Percentiles rank a stretch among this genome's conserved stretches.
Evolutionary conservation across 2,113 vertebrate genomes (phyloP).

Genomic region (Malurus alboscapulatus): DNA sequence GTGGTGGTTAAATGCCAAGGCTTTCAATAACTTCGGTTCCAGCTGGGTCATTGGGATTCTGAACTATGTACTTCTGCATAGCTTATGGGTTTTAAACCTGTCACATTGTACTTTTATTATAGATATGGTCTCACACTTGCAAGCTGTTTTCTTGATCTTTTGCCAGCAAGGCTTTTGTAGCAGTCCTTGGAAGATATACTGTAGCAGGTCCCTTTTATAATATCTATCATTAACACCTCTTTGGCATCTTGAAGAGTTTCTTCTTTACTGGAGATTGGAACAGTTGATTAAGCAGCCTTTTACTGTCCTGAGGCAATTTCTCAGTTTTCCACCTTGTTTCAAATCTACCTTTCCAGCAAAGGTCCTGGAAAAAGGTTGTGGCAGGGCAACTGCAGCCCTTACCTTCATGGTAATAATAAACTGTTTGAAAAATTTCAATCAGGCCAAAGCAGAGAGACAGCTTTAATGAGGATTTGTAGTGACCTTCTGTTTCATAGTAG

Average conservation of each 20-base stretch:
- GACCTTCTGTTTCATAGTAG: constrained; percentile 73
- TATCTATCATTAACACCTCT: constrained; percentile 64
- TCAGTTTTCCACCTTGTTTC: constrained; percentile 58
- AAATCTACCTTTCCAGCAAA: constrained; percentile 58
- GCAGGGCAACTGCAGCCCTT: constrained; percentile 63
- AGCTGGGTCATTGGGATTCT: constrained; percentile 46
- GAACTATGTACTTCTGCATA: constrained; percentile 52
- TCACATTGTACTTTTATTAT: constrained; percentile 51
- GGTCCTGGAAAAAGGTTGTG: constrained; percentile 59
- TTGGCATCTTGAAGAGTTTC: constrained; percentile 59
- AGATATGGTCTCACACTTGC: constrained; percentile 44
- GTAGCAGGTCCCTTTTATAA: constrained; percentile 59
- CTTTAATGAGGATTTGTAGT: constrained; percentile 76
- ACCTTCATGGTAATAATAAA: constrained; percentile 63
- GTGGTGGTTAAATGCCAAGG: constrained; percentile 11
- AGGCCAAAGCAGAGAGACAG: constrained; percentile 53
- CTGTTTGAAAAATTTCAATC: constrained; percentile 67
- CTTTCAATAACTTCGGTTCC: constrained; percentile 29
- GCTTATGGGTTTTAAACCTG: constrained; percentile 54
- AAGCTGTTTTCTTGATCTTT: constrained; percentile 68
- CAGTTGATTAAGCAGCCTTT: constrained; percentile 70
- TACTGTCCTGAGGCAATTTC: constrained; percentile 50
- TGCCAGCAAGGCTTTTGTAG: constrained; percentile 63
- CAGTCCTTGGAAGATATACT: constrained; percentile 52
- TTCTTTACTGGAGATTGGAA: constrained; percentile 55